phyloP scores from a whole-genome alignment of 1,140 invertebrate species.

The Drosophila neocordata region DNA sequence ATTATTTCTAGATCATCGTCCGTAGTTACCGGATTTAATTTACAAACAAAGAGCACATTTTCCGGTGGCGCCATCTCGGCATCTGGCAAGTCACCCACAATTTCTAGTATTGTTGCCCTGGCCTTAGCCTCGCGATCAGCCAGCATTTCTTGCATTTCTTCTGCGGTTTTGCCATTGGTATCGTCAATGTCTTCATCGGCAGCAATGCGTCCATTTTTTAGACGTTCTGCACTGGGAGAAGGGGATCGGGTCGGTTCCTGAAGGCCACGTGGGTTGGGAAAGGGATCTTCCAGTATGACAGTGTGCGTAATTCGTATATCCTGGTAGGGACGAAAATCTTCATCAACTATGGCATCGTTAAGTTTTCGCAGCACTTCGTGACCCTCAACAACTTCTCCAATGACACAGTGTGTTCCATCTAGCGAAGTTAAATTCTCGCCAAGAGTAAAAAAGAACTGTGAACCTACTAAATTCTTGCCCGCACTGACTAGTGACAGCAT shows the following conservation, averaged over 20 bases:
- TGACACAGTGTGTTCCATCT: constrained; percentile 97
- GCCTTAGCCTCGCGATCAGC: constrained; percentile 97
- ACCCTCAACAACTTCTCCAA: constrained; percentile 97
- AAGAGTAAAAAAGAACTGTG: constrained; percentile 98
- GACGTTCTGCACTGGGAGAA: constrained; percentile 91
- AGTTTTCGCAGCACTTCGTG: constrained; percentile 94
- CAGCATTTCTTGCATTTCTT: constrained; percentile 94
- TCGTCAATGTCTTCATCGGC: constrained; percentile 98
- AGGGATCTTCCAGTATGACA: constrained; percentile 98
- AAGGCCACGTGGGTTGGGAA: constrained; percentile 92
- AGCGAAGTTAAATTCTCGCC: constrained; percentile 94
- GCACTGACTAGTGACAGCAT: constrained; percentile 98
- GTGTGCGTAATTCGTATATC: constrained; percentile 99
- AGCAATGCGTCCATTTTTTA: constrained; percentile 93
- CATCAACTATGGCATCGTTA: constrained; percentile 97
- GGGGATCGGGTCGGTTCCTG: constrained; percentile 93
- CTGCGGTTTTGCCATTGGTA: constrained; percentile 90
- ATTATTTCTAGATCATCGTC: constrained; percentile 99
- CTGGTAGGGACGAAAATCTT: constrained; percentile 94
- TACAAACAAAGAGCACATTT: constrained; percentile 99
- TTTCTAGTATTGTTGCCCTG: constrained; percentile 98
- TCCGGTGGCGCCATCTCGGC: constrained; percentile 99
- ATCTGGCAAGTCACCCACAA: constrained; percentile 98
- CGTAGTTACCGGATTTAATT: constrained; percentile 99
- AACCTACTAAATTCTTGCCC: constrained; percentile 96